Base-by-base conservation (phyloP, 2,888 invertebrate species). In the Cacoxenus indagator region DNA sequence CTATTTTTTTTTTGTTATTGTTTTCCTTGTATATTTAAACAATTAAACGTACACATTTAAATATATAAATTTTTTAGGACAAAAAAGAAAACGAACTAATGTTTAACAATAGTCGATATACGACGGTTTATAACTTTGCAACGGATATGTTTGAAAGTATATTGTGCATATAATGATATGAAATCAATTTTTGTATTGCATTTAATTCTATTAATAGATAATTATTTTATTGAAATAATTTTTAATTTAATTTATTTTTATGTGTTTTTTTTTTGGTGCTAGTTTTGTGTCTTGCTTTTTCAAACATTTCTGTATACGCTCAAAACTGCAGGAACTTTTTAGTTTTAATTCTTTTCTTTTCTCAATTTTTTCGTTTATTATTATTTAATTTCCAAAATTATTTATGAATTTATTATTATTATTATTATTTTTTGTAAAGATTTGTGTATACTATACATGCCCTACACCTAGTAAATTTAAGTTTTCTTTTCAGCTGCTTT, bases 311-410 rank as follows among this genome's bases (percentile, higher is more conserved):
- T 14, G 78, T 80, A 77, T 77, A 76, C 75, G 78, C 76, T 80
- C 70, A 77, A 76, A 77, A 80, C 78, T 82, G 80, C 82, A 81
- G 82, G 80, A 81, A 81, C 80, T 81, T 72, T 69, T 78, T 24
- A 70, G 73, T 65, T 71, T 69, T 70, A 59, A 55, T 71, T 65
- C 54, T 54, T 76, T 68, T 27, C 54, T 62, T 65, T 67, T 45
- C 66, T 74, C 68, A 64, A 24, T 17, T 57, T 45, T 70, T 68
- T 69, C 68, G 62, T 70, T 78, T 77, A n/a, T 68, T 70, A 71
- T 70, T 68, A 65, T 37, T 69, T 75, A 72, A 27, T 46, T 69
- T 67, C 43, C 45, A 54, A 68, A 64, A 64, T 31, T 61, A 17
- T 31, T 31, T 31, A 31, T 31, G 37, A n/a, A 29, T 37, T 27